A percentile compares a stretch with the other conserved stretches of the same genome.
Conservation (phyloP, 2,113 vertebrate genomes). For the Prionailurus viverrinus region DNA sequence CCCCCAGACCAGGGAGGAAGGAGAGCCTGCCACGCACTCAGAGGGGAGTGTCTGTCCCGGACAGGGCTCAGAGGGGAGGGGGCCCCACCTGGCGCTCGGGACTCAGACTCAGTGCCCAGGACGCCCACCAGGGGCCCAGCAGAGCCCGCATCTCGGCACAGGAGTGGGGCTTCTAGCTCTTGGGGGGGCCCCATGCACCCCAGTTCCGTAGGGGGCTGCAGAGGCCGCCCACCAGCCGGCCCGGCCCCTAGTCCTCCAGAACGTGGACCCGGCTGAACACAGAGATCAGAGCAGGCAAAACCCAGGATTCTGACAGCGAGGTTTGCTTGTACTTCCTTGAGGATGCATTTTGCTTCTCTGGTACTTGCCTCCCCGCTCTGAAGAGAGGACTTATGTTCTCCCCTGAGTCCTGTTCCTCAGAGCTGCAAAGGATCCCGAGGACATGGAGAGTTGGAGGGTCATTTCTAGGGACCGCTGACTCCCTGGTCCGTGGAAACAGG, state of each 20-base stretch:
- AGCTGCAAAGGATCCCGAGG: not conserved
- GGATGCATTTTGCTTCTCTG: not conserved
- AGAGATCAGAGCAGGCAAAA: accelerated
- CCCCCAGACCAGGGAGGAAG: not conserved
- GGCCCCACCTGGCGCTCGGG: not conserved
- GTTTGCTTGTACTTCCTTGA: accelerated
- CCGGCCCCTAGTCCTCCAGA: not conserved
- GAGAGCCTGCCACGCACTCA: not conserved
- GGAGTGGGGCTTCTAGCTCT: not conserved
- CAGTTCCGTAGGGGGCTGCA: not conserved
- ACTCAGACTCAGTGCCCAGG: not conserved
- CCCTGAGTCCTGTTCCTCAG: not conserved
- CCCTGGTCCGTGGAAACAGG: not conserved
- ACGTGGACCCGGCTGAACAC: not conserved
- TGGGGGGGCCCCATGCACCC: accelerated
- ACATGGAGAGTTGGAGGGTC: too few relatives aligned
- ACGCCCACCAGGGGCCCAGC: not conserved
- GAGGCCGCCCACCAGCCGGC: not conserved
- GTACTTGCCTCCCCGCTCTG: not conserved
- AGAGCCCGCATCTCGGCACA: not conserved
- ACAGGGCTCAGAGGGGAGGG: not conserved
- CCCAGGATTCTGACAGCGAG: not conserved
- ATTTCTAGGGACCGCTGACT: not conserved
- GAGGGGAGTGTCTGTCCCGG: not conserved
- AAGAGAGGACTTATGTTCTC: accelerated